Percentiles rank a stretch among this genome's conserved stretches.
phyloP scores from a whole-genome alignment of 1,140 invertebrate species.

The Ditylenchus dipsaci region DNA sequence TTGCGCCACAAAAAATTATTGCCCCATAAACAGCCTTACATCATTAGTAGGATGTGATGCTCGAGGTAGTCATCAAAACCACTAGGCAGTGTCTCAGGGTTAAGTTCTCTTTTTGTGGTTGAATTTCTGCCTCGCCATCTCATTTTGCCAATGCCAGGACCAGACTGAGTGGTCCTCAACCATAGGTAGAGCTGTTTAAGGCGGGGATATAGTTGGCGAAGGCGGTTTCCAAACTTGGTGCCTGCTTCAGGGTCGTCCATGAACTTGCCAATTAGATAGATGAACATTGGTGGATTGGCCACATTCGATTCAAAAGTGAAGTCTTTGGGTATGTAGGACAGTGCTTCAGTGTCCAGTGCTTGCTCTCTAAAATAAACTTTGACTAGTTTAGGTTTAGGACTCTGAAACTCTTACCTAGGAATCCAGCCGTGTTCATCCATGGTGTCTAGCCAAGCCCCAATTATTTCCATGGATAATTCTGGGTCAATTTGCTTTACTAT shows the following conservation, averaged over 20 bases:
- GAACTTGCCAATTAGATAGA: conserved; percentile 47
- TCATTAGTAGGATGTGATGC: conserved; percentile 84
- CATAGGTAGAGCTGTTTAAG: conserved; percentile 85
- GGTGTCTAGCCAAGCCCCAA: conserved; percentile 24
- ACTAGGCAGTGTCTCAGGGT: conserved; percentile 87
- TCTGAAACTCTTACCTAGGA: conserved; percentile 74
- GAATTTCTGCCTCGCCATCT: conserved; percentile 77
- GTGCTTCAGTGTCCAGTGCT: conserved; percentile 76
- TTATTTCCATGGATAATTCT: conserved; percentile 60
- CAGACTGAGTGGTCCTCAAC: conserved; percentile 86
- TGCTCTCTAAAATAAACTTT: conserved; percentile 57
- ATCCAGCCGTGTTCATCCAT: conserved; percentile 98
- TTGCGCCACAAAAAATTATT: too few species aligned
- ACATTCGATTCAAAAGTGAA: conserved; percentile 89
- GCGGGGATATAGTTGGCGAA: conserved; percentile 62
- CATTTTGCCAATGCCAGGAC: conserved; percentile 64
- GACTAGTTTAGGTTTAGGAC: not conserved
- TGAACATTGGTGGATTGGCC: conserved; percentile 64
- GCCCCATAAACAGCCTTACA: conserved; percentile 10
- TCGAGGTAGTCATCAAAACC: conserved; percentile 95
- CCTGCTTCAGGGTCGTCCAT: conserved; percentile 25
- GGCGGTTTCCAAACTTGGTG: conserved; percentile 50
- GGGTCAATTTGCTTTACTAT: conserved; percentile 82
- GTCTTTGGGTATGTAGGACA: conserved; percentile 69
- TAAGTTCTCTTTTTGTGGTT: conserved; percentile 74